Conservation (phyloP, 2,888 invertebrate genomes). For the Platycnemis pennipes region DNA sequence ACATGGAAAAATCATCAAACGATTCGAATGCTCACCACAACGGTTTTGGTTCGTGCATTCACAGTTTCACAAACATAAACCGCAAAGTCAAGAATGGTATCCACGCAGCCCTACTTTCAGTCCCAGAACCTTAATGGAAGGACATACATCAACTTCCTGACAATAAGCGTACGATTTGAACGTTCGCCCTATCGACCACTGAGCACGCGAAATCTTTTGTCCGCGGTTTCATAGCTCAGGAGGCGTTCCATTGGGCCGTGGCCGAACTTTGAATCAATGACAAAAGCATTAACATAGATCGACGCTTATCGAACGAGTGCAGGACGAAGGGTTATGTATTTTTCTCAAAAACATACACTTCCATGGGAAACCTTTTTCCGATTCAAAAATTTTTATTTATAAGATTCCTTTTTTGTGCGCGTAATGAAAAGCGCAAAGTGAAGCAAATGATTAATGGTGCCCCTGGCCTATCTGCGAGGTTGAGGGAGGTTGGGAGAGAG, state of each 20-base stretch:
- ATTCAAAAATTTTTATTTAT: slow-evolving; percentile 65
- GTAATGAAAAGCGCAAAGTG: slow-evolving; percentile 66
- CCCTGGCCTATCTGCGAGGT: slow-evolving; percentile 52
- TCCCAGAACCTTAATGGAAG: background rate
- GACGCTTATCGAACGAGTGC: slow-evolving; percentile 54
- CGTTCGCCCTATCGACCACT: slow-evolving; percentile 49
- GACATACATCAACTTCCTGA: slow-evolving; percentile 31
- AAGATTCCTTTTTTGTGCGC: slow-evolving; percentile 47
- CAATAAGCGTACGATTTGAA: slow-evolving; percentile 52
- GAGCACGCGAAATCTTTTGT: slow-evolving; percentile 62
- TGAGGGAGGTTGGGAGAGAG: background rate
- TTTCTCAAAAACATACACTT: slow-evolving; percentile 55
- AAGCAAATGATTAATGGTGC: slow-evolving; percentile 60
- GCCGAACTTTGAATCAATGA: slow-evolving; percentile 44
- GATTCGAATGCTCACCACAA: background rate
- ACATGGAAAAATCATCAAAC: background rate
- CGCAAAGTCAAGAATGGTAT: background rate
- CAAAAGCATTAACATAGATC: slow-evolving; percentile 66
- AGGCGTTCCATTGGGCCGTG: slow-evolving; percentile 32
- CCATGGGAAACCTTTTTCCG: slow-evolving; percentile 56
- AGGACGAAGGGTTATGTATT: background rate
- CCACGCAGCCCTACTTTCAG: slow-evolving; percentile 4
- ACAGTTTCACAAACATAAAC: slow-evolving; percentile 26
- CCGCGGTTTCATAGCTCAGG: slow-evolving; percentile 39
- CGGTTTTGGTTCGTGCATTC: slow-evolving; percentile 7